Evolutionary conservation across 2,888 invertebrate species (phyloP).

Genomic region (Hipparchia sbordonii): DNA sequence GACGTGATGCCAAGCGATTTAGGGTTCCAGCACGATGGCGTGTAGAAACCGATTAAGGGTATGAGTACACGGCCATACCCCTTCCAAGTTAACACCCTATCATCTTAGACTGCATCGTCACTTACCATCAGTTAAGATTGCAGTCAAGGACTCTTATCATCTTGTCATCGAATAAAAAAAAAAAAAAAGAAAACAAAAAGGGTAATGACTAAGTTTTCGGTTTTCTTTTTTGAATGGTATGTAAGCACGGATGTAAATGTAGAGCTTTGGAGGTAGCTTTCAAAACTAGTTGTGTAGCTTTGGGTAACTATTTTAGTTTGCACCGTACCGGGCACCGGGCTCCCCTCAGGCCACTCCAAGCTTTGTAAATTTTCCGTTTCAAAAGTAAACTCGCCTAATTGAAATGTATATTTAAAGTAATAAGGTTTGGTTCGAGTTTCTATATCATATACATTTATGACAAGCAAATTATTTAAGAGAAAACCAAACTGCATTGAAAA

Average conservation of each 20-base stretch:
- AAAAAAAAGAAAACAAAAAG: too few species aligned
- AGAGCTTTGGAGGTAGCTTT: constrained; percentile 31
- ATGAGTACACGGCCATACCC: too few species aligned
- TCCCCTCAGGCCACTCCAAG: constrained; percentile 63
- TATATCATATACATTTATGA: background rate
- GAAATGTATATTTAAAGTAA: constrained; percentile 74
- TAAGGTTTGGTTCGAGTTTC: constrained; percentile 35
- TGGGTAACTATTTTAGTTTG: constrained; percentile 58
- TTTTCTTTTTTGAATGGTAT: background rate
- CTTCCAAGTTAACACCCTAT: too few species aligned
- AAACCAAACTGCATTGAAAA: too few species aligned
- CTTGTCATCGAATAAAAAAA: too few species aligned
- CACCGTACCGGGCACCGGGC: constrained; percentile 42
- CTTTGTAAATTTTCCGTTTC: constrained; percentile 73
- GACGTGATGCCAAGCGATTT: too few species aligned
- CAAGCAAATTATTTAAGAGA: background rate
- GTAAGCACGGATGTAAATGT: background rate
- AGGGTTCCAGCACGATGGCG: too few species aligned
- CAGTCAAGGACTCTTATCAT: too few species aligned
- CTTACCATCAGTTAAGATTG: too few species aligned
- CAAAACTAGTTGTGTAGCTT: constrained; percentile 50
- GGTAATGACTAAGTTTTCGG: background rate
- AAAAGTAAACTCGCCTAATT: constrained; percentile 74
- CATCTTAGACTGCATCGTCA: too few species aligned
- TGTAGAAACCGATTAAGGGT: too few species aligned